phyloP scores from a whole-genome alignment of 1,140 invertebrate genomes.

The Microplitis demolitor region DNA sequence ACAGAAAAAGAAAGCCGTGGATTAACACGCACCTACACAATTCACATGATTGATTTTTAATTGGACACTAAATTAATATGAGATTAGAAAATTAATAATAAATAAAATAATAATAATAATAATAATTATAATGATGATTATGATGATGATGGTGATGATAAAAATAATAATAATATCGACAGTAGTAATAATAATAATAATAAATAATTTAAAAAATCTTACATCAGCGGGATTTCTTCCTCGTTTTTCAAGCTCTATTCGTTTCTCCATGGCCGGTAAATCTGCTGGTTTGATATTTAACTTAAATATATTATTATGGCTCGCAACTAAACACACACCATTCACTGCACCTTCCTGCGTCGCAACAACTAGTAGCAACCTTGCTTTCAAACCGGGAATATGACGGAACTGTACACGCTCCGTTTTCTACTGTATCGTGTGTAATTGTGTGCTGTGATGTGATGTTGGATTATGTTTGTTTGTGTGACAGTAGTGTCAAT shows the following conservation, averaged over 20 bases:
- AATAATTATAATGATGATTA: too few relatives aligned
- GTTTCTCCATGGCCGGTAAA: constrained; percentile 80
- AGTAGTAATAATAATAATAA: neutral
- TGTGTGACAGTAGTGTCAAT: constrained; percentile 4
- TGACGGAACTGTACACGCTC: constrained; percentile 43
- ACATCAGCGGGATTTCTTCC: constrained; percentile 83
- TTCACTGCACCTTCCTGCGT: constrained; percentile 52
- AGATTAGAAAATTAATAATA: too few relatives aligned
- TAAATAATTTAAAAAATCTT: constrained; percentile 54
- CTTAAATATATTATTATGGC: too few relatives aligned
- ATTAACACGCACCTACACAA: neutral
- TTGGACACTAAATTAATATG: neutral
- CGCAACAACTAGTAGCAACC: constrained; percentile 55
- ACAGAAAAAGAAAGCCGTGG: neutral
- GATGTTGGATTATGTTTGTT: constrained; percentile 45
- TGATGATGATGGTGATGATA: too few relatives aligned
- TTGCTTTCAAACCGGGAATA: constrained; percentile 59
- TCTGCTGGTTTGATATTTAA: constrained; percentile 9
- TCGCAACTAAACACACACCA: constrained; percentile 22
- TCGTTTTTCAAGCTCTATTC: constrained; percentile 87
- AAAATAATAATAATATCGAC: neutral
- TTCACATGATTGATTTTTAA: neutral
- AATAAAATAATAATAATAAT: too few relatives aligned
- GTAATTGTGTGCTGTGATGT: neutral
- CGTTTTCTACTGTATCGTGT: constrained; percentile 32